These are phyloP conservation scores for Trinorchestia longiramus DNA, from an alignment of 1,140 invertebrate genomes.

Conservation along the genomic window DNA sequence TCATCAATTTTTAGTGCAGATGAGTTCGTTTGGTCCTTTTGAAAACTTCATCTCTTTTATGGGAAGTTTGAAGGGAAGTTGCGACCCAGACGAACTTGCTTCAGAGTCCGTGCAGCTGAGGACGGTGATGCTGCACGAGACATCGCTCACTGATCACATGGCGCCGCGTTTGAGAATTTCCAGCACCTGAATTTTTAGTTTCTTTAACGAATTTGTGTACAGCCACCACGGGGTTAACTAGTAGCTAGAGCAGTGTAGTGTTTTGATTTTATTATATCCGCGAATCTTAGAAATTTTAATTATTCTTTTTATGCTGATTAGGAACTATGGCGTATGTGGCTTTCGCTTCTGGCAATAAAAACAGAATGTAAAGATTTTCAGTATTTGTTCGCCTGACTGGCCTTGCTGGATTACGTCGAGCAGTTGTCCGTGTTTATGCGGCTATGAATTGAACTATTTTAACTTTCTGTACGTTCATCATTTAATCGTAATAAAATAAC, in stretches of 20 bases:
- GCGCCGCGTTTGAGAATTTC: not conserved
- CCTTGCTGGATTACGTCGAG: not conserved
- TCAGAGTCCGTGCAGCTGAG: not conserved
- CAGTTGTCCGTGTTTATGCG: not conserved
- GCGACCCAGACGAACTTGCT: not conserved
- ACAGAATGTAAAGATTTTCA: not conserved
- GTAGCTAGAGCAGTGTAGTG: not conserved
- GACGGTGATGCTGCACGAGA: not conserved
- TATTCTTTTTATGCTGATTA: not conserved
- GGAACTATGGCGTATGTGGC: too few species aligned
- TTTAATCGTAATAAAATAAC: not conserved
- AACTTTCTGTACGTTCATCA: not conserved
- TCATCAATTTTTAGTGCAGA: not conserved
- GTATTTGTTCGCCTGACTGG: not conserved
- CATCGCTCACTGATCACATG: not conserved
- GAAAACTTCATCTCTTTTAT: not conserved
- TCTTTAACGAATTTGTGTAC: not conserved
- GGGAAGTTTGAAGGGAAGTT: not conserved
- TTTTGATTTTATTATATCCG: not conserved
- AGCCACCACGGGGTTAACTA: not conserved
- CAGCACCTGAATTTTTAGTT: not conserved
- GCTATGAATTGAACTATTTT: not conserved
- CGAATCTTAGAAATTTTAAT: not conserved
- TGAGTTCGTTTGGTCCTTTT: not conserved
- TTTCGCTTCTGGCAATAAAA: not conserved